Evolutionary conservation across 2,888 invertebrate genomes (phyloP).

Genomic region (Portevinia maculata): DNA sequence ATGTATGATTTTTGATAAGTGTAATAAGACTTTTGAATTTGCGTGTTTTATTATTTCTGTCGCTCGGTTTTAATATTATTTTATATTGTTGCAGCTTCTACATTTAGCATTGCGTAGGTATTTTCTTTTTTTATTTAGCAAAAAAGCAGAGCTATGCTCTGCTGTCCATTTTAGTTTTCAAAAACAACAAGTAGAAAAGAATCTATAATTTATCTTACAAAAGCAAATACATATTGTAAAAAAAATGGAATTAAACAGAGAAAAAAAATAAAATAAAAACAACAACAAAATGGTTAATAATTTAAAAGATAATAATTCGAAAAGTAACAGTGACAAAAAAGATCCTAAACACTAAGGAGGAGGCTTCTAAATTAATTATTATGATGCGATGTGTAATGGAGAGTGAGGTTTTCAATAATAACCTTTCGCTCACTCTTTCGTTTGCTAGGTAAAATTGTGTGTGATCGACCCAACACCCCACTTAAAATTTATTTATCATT

Average conservation of each 20-base stretch:
- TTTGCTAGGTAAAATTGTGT: background rate
- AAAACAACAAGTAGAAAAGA: conserved; percentile 12
- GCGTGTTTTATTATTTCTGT: conserved; percentile 17
- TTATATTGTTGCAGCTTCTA: conserved; percentile 27
- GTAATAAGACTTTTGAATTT: conserved; percentile 38
- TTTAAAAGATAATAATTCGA: conserved; percentile 25
- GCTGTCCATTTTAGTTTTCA: conserved; percentile 10
- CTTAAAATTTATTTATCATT: conserved; percentile 8
- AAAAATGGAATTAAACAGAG: conserved; percentile 4
- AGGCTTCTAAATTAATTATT: conserved; percentile 31
- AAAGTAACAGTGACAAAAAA: conserved; percentile 3
- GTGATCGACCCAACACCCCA: background rate
- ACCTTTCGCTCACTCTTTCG: background rate
- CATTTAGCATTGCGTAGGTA: conserved; percentile 36
- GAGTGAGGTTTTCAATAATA: conserved; percentile 5
- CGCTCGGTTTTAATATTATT: conserved; percentile 8
- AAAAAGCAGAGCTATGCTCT: conserved; percentile 6
- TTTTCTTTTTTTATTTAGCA: conserved; percentile 35
- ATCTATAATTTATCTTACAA: conserved; percentile 68
- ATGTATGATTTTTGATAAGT: conserved; percentile 8
- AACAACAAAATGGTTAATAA: conserved; percentile 36
- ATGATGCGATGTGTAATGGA: conserved; percentile 21
- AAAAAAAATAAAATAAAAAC: conserved; percentile 18
- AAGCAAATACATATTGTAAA: conserved; percentile 40
- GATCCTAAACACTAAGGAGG: conserved; percentile 20